Evolutionary conservation across 2,888 invertebrate genomes (phyloP).

Genomic region (Drosophila atripex): DNA sequence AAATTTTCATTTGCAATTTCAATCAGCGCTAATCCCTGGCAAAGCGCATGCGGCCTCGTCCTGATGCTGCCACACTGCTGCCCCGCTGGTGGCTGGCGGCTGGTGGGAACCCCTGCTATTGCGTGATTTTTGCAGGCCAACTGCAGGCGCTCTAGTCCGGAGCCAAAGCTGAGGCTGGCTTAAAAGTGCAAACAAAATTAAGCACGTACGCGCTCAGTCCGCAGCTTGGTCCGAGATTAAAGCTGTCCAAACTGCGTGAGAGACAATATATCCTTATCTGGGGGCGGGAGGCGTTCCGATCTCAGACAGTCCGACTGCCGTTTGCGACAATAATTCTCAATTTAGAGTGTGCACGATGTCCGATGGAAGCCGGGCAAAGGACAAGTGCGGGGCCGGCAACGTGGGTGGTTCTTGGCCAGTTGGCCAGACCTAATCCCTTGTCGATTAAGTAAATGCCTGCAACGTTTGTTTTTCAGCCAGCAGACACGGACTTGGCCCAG

Average conservation of each 20-base stretch:
- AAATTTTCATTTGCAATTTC: constrained; percentile 84
- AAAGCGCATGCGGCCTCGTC: constrained; percentile 72
- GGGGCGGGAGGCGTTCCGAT: constrained; percentile 27
- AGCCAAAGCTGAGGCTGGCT: constrained; percentile 62
- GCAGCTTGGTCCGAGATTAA: constrained; percentile 67
- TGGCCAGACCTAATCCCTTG: constrained; percentile 78
- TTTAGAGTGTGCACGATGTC: constrained; percentile 67
- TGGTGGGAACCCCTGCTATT: constrained; percentile 28
- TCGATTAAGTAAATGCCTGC: constrained; percentile 82
- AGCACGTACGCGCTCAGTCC: constrained; percentile 73
- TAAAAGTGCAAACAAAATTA: constrained; percentile 79
- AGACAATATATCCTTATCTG: constrained; percentile 81
- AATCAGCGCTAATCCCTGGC: constrained; percentile 83
- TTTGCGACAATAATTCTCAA: constrained; percentile 80
- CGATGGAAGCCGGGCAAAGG: constrained; percentile 52
- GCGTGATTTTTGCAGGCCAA: constrained; percentile 79
- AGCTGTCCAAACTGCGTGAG: constrained; percentile 80
- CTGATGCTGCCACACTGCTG: constrained; percentile 8
- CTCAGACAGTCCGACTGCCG: constrained; percentile 41
- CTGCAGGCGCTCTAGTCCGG: constrained; percentile 64
- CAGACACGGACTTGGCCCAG: constrained; percentile 37
- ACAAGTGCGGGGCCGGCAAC: constrained; percentile 12
- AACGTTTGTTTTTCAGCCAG: constrained; percentile 60
- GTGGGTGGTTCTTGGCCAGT: constrained; percentile 49
- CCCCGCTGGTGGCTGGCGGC: constrained; percentile 13